phyloP scores from a whole-genome alignment of 2,113 vertebrate species.

The Semnornis frantzii region DNA sequence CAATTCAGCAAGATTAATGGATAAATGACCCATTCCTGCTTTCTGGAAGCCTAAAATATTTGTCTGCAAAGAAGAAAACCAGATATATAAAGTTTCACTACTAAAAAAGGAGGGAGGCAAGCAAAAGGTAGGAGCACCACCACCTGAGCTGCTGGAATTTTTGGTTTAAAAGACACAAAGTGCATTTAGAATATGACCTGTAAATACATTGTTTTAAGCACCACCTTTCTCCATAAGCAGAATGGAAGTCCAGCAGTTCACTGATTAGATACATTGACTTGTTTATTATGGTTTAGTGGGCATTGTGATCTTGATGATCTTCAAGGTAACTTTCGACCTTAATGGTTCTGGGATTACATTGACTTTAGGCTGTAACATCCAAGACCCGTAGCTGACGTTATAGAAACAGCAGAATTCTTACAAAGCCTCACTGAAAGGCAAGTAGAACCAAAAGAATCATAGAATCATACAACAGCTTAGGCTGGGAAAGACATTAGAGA shows the following conservation, averaged over 20 bases:
- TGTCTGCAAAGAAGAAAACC: not conserved
- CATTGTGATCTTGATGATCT: too few species aligned
- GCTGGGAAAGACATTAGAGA: too few species aligned
- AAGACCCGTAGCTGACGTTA: not conserved
- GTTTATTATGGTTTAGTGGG: not conserved
- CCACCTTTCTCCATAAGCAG: not conserved
- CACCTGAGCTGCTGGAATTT: not conserved
- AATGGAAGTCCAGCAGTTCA: not conserved
- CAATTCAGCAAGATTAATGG: not conserved
- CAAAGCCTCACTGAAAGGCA: not conserved
- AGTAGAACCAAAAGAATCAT: not conserved
- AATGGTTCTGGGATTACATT: not conserved
- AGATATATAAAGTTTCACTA: not conserved
- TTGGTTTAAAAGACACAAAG: not conserved
- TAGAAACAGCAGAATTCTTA: not conserved
- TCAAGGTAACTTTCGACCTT: not conserved
- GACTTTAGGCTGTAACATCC: not conserved
- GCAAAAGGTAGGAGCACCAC: not conserved
- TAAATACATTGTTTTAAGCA: not conserved
- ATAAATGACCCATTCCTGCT: not conserved
- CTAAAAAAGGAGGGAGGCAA: not conserved
- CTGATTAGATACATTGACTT: not conserved
- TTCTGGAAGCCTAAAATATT: not conserved
- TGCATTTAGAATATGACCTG: not conserved
- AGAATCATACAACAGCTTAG: not conserved